Percentiles rank a stretch among this genome's conserved stretches.
Conservation (phyloP, 1,140 invertebrate species). For the Propsilocerus akamusi region DNA sequence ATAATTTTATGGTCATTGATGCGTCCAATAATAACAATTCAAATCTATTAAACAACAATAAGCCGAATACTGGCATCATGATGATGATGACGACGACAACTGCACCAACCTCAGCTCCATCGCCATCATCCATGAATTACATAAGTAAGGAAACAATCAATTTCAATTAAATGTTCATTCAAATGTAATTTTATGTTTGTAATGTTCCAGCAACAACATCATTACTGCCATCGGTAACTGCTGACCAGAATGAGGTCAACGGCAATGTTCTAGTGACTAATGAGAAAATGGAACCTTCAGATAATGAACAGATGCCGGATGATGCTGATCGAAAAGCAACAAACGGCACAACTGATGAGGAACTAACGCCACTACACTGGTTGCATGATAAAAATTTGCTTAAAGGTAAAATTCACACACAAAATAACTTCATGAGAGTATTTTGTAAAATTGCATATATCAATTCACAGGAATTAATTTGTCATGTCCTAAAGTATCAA, state of each 20-base stretch:
- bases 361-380: constrained; percentile 78
- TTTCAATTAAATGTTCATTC: background rate
- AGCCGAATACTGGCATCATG: background rate
- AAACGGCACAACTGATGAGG: constrained; percentile 39
- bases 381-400: constrained; percentile 78
- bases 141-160: background rate
- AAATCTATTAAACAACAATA: background rate
- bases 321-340: background rate
- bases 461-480: constrained; percentile 9
- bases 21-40: background rate
- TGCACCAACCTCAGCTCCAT: background rate
- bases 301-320: background rate
- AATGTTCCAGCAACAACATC: background rate
- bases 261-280: background rate
- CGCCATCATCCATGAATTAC: background rate
- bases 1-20: background rate
- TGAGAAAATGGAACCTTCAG: background rate
- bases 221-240: no score
- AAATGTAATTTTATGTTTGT: no score
- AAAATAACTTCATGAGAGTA: background rate
- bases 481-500: constrained; percentile 8
- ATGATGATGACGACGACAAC: background rate
- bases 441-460: background rate
- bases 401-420: constrained; percentile 34
- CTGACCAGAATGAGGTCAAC: background rate